Base-by-base conservation (phyloP, 1,140 invertebrate genomes). In the Eufriesea mexicana region DNA sequence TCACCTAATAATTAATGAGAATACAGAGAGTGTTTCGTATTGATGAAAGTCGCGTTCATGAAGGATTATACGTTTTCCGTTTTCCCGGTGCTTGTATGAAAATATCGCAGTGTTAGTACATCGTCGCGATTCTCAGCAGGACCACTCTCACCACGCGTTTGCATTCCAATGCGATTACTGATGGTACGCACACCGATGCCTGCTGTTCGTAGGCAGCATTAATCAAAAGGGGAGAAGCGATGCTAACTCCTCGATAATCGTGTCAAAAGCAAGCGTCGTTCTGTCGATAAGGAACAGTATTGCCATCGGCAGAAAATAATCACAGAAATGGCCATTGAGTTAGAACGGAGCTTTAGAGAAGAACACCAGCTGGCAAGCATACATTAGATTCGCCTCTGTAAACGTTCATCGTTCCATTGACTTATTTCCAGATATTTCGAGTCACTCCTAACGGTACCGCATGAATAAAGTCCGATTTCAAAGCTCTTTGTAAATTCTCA, bases 401-500 rank as follows among this genome's bases (percentile, higher is more conserved):
- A 57, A 25, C 59, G 59, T 73, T 51, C 79, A 51, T 54, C 64
- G n/a, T n/a, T n/a, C n/a, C n/a, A n/a, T n/a, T n/a, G n/a, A n/a
- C n/a, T n/a, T n/a, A n/a, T n/a, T n/a, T 49, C 49, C 35, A 28
- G 42, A 71, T 79, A 70, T 79, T 79, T 79, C 64, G 74, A 55
- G 79, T 35, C n/a, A 73, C 25, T 64, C 16, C 8, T 79, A 79
- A 73, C 78, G 79, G 79, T 64, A 73, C 67, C 0, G 20, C 18
- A 16, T 20, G 64, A 28, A 61, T 61, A 74, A 28, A 42, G 28
- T 47, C 20, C 23, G 8, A 25, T 35, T 35, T 54, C n/a, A 20
- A 45, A 47, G 25, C 20, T 76, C 12, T 18, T 23, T 25, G 5
- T 23, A 12, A 2, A 16, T 67, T 14, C 23, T 45, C 20, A 1